Base-by-base conservation (phyloP, 2,888 invertebrate species). In the Graphium colonna region DNA sequence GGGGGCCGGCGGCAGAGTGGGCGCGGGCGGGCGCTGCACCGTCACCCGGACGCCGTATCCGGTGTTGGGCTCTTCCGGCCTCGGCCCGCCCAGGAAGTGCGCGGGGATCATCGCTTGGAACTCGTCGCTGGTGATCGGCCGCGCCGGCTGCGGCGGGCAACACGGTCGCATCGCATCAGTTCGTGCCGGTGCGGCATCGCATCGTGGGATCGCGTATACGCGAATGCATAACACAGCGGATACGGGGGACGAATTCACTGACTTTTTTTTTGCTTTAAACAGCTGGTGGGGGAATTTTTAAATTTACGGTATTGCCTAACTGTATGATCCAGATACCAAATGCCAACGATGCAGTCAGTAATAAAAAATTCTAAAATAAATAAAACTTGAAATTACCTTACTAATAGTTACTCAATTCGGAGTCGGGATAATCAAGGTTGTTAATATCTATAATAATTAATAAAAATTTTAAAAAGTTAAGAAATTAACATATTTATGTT, bases 101-200 rank as follows among this genome's bases (percentile, higher is more conserved):
- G 95, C 94, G 73, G 97, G 96, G 75, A 96, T 96, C 96, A 97
- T 95, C 90, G 96, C 96, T 93, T 96, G 95, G 92, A 96, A 97
- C 91, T 97, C 96, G 91, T 96, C 96, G 92, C 94, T 96, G 91
- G 96, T 96, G 91, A 96, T 94, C 82, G 96, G 95, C 91, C 95
- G 93, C 89, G 95, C 92, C 73, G 92, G 92, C 92, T 92, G 91
- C 76, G 21, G 21, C 75, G 82, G 82, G 71, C 79, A 83, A 87
- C 87, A 87, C 88, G 88, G 82, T 86, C 88, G 86, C 87, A 86
- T 86, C 79, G 71, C 66, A 78, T 78, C 75, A 77, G 72, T 58
- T 18, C 42, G 50, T 7, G 31, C 31, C 39, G 40, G 31, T 31
- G 1, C 9, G 5, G 9, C 31, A 10, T 31, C 31, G 31, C 31